phyloP scores from a whole-genome alignment of 2,797 vertebrate species.

The Numenius phaeopus region DNA sequence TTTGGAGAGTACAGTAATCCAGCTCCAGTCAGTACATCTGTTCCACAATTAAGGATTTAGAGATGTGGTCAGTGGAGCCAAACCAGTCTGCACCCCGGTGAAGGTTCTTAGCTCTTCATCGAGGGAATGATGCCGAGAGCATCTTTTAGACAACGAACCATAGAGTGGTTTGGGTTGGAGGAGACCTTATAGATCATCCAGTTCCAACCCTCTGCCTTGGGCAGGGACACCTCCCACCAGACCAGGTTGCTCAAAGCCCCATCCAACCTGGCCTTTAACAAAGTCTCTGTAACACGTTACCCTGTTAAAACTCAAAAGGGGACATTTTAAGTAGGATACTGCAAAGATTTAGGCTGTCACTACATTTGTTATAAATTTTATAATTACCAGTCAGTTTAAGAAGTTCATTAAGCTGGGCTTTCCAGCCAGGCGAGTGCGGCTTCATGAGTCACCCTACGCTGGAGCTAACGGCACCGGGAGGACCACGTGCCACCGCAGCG shows the following conservation, averaged over 20 bases:
- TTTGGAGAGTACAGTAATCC: not conserved
- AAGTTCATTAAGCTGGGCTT: not conserved
- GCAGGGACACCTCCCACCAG: not conserved
- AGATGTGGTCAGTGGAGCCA: not conserved
- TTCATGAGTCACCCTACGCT: not conserved
- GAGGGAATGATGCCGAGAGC: not conserved
- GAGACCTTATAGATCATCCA: not conserved
- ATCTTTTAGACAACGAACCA: not conserved
- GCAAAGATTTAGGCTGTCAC: not conserved
- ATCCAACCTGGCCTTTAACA: not conserved
- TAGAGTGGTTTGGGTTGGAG: not conserved
- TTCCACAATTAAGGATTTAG: not conserved
- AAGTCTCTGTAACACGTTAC: not conserved
- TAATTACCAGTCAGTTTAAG: not conserved
- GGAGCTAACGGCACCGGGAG: not conserved
- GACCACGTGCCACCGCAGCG: accelerated
- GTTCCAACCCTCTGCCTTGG: not conserved
- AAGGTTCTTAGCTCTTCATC: not conserved
- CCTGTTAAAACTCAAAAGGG: not conserved
- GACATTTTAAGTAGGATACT: not conserved
- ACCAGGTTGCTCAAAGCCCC: not conserved
- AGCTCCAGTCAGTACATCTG: not conserved
- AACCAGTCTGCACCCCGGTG: not conserved
- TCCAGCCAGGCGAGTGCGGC: not conserved
- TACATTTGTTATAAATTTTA: not conserved